These are phyloP conservation scores for Marmota flaviventris DNA, from an alignment of 2,113 vertebrate species.

Conservation along the genomic window DNA sequence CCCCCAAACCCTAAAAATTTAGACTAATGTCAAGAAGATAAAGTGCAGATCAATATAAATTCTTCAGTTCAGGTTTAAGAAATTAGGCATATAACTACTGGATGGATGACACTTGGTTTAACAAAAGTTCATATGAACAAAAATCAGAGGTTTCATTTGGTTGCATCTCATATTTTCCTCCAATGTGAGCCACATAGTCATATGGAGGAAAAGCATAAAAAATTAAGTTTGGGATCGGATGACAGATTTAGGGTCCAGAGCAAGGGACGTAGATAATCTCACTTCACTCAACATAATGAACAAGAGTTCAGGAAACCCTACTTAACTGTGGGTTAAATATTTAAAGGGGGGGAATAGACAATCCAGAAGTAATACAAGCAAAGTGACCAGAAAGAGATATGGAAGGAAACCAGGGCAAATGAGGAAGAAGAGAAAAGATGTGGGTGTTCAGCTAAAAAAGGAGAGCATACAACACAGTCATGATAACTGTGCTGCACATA, in stretches of 20 bases:
- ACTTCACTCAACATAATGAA: background rate
- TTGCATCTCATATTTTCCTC: background rate
- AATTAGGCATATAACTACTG: too few species aligned
- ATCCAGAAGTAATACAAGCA: background rate
- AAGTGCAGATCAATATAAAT: too few species aligned
- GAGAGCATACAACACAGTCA: background rate
- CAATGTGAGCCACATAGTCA: fast-evolving
- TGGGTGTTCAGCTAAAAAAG: background rate
- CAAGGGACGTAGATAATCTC: background rate
- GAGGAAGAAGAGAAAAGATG: background rate
- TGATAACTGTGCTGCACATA: fast-evolving
- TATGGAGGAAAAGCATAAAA: background rate
- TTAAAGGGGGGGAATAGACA: background rate
- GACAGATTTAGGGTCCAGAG: background rate
- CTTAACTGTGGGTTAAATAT: background rate
- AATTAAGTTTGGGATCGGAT: background rate
- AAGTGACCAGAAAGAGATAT: background rate
- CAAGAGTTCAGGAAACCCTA: background rate
- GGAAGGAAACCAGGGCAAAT: background rate
- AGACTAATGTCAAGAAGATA: too few species aligned
- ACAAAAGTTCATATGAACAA: background rate
- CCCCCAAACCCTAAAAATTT: too few species aligned
- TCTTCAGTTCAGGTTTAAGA: too few species aligned
- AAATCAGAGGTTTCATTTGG: background rate
- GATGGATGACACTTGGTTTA: too few species aligned